Percentiles rank a stretch among this genome's conserved stretches.
These are phyloP conservation scores for Drosophila suzukii DNA, from an alignment of 1,140 invertebrate genomes.

Conservation along the genomic window DNA sequence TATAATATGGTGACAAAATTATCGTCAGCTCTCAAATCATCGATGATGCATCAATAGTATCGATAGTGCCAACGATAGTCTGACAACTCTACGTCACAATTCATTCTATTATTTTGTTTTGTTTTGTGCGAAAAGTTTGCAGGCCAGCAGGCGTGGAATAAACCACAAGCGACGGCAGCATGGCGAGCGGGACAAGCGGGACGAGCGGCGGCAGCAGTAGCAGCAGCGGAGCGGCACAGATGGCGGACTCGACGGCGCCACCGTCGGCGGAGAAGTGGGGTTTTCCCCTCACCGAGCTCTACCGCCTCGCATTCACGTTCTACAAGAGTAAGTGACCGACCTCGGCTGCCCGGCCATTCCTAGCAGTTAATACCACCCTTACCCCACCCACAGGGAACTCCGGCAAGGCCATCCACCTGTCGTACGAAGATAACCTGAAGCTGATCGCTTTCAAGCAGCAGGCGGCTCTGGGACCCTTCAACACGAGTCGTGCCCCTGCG, in stretches of 20 bases:
- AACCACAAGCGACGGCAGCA: slow-evolving; percentile 22
- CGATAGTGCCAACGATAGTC: neutral
- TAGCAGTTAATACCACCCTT: slow-evolving; percentile 50
- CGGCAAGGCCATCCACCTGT: slow-evolving; percentile 96
- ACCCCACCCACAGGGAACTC: slow-evolving; percentile 92
- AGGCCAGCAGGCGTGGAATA: slow-evolving; percentile 27
- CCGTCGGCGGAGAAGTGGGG: slow-evolving; percentile 86
- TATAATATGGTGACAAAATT: too few species aligned
- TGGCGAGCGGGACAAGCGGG: slow-evolving; percentile 25
- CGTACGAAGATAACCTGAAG: slow-evolving; percentile 96
- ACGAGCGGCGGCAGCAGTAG: slow-evolving; percentile 7
- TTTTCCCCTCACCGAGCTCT: slow-evolving; percentile 91
- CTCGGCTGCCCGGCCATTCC: neutral
- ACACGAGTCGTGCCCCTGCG: slow-evolving; percentile 90
- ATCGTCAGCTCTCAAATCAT: too few species aligned
- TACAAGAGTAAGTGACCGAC: slow-evolving; percentile 91
- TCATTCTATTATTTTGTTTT: slow-evolving; percentile 58
- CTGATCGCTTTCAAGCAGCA: slow-evolving; percentile 97
- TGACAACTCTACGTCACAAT: slow-evolving; percentile 28
- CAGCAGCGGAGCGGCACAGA: neutral
- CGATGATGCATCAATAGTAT: too few species aligned
- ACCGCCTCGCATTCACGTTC: slow-evolving; percentile 93
- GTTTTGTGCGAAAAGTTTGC: slow-evolving; percentile 59
- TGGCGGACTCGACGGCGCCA: slow-evolving; percentile 1
- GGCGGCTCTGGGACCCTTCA: slow-evolving; percentile 93